Conservation (phyloP, 2,888 invertebrate species). For the Pachliopta kotzebuea region DNA sequence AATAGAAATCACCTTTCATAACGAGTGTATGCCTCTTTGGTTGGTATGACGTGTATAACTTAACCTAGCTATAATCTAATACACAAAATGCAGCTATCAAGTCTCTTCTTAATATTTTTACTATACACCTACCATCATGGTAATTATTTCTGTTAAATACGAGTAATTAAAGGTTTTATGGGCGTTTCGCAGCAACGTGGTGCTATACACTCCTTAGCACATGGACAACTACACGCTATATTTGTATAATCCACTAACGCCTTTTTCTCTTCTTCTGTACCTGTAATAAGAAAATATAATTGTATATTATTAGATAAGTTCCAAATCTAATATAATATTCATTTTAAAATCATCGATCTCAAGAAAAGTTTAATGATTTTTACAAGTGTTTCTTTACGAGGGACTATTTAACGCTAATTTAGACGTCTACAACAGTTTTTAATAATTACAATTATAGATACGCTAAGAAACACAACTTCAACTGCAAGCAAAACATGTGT, state of each 20-base stretch:
- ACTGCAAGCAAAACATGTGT: too few relatives aligned
- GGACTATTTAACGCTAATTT: too few relatives aligned
- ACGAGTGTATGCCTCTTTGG: constrained; percentile 47
- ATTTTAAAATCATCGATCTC: neutral
- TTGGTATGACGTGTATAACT: constrained; percentile 34
- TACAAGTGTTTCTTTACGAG: too few relatives aligned
- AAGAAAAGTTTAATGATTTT: too few relatives aligned
- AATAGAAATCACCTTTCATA: constrained; percentile 29
- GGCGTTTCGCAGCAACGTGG: constrained; percentile 66
- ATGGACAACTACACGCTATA: constrained; percentile 60
- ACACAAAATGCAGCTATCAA: constrained; percentile 19
- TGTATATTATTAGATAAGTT: neutral
- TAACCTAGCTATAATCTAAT: constrained; percentile 20
- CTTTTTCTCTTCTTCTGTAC: constrained; percentile 66
- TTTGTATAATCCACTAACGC: constrained; percentile 62
- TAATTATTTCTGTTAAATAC: constrained; percentile 44
- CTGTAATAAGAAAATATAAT: constrained; percentile 39
- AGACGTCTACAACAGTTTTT: too few relatives aligned
- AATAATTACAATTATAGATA: neutral
- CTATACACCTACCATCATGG: constrained; percentile 11
- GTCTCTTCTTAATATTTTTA: constrained; percentile 8
- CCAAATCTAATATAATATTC: too few relatives aligned
- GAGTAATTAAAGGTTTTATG: constrained; percentile 52
- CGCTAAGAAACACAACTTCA: neutral
- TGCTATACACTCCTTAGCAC: constrained; percentile 72